Evolutionary conservation across 2,797 vertebrate species (phyloP).

Genomic region (Coreius guichenoti): DNA sequence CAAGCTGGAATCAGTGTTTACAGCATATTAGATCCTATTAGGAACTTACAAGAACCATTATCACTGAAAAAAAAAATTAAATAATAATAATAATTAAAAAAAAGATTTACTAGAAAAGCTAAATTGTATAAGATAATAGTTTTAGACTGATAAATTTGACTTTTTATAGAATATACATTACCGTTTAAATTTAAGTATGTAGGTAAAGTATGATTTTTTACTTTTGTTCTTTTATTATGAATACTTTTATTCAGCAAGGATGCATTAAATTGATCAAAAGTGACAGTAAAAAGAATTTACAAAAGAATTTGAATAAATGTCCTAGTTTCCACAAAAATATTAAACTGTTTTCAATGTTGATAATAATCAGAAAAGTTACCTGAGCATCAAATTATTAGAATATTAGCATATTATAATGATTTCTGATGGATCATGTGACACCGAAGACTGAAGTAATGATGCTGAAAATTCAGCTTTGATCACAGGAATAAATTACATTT

Average conservation of each 20-base stretch:
- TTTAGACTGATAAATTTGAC: background rate
- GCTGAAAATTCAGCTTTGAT: background rate
- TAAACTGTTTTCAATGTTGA: too few species aligned
- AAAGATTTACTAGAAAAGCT: background rate
- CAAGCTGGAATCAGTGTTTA: background rate
- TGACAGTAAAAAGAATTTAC: too few species aligned
- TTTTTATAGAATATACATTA: background rate
- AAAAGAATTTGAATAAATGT: too few species aligned
- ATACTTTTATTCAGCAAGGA: too few species aligned
- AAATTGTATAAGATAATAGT: background rate
- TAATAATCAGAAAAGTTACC: too few species aligned
- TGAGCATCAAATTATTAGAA: background rate
- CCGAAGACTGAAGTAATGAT: background rate
- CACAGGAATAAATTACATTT: too few species aligned
- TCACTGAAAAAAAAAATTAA: too few species aligned
- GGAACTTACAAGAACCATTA: background rate
- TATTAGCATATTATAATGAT: background rate
- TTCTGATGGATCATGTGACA: background rate
- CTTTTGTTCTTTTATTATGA: too few species aligned
- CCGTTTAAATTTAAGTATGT: too few species aligned
- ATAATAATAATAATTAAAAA: too few species aligned
- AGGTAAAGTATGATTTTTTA: background rate
- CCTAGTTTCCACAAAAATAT: background rate
- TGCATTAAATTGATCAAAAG: too few species aligned
- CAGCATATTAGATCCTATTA: background rate